Base-by-base conservation (phyloP, 2,797 vertebrate species). In the Karalla daura region DNA sequence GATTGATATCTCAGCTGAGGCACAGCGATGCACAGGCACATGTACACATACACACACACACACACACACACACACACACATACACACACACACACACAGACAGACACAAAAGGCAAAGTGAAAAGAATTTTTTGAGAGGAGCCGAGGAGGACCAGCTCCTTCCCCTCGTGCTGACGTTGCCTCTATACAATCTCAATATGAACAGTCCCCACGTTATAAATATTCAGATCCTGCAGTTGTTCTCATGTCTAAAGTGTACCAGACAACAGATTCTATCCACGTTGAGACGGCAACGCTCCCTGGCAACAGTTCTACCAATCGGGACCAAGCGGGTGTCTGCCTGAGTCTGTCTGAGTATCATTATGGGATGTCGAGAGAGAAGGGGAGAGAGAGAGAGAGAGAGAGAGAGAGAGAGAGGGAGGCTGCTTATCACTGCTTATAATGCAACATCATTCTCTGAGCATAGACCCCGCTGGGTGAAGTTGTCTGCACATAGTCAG, bases 161-260 rank as follows among this genome's bases (percentile, higher is more conserved):
- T 58, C 69, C 25, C 39, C 46, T 53, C 56, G 25, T 33, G 49
- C 74, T 65, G 71, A 81, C 74, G 78, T 80, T 78, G 78, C 74
- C 44, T 84, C 86, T 81, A 91, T 91, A 91, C 83, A 81, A 80
- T 89, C 85, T 86, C 86, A 84, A 92, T 88, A 90, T 86, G 88
- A 93, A 89, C 84, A 80, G 85, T 90, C 81, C 81, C 58, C 70
- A 76, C 77, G 83, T 91, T 91, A 94, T 94, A 93, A 94, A 94
- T 94, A 94, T 94, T 94, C 93, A 94, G 90, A 92, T 92, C 90
- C 90, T 94, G 92, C 93, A 91, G 93, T 91, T 85, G 88, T 91
- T 92, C 91, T 91, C 92, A 92, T 90, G 90, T 92, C 86, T 92
- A 89, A 92, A 92, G 89, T 87, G 80, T 86, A 87, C 89, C 89